Base-by-base conservation (phyloP, 2,797 vertebrate species). In the Cyprinella venusta region DNA sequence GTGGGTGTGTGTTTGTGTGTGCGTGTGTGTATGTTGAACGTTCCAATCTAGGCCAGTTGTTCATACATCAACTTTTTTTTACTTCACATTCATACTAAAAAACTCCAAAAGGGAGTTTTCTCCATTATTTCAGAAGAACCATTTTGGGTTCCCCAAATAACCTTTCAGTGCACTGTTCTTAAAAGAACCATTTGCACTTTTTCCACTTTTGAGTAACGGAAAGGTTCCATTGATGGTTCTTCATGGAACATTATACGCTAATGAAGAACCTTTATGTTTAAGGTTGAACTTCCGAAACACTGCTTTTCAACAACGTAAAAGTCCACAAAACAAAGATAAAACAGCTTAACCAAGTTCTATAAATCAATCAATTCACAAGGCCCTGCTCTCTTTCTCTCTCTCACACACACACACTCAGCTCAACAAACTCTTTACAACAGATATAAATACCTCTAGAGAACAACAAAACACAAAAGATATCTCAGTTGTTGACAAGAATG, bases 31-130 rank as follows among this genome's bases (percentile, higher is more conserved):
- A 16, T 19, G 8, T 70, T 63, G 38, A 68, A 84, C 19, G 59
- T 26, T 26, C 15, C 7, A n/a, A 42, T 85, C 56, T 79, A 70
- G 24, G 33, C 16, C 74, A 82, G 40, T 61, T 83, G 61, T n/a
- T 67, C 63, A 84, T 71, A 84, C 33, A 24, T 74, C 67, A 42
- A 54, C 9, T 18, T 42, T 50, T 50, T 30, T 36, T 38, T 42
- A 33, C 59, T 82, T 24, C 26, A 67, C 16, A 71, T 18, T 59
- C 40, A 76, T 6, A 64, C 50, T 61, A 70, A 81, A 33, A 13
- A 38, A 3, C 59, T 56, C 36, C 24, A 52, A 75, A 76, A 36
- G 19, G 36, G 10, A 33, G 26, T 13, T 36, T 50, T 61, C n/a
- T 48, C 16, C 21, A 67, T 9, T 18, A 78, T 68, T 36, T 40